Base-by-base conservation (phyloP, 1,140 invertebrate genomes). In the Ectropis grisescens region DNA sequence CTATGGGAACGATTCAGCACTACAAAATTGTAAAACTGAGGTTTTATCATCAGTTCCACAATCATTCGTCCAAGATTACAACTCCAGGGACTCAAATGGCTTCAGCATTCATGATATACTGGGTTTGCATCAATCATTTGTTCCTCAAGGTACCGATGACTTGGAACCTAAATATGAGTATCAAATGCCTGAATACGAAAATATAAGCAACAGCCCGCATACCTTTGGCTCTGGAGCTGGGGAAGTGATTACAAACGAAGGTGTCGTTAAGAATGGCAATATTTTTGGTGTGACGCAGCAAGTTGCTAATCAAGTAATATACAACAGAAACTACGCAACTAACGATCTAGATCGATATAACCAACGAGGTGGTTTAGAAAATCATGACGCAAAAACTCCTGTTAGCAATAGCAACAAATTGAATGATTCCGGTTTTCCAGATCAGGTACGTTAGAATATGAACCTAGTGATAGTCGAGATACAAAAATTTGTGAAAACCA, bases 81-180 rank as follows among this genome's bases (percentile, higher is more conserved):
- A 78, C 25, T 82, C 79, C 4, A 65, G 78, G 43, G 79, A 83
- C 40, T 82, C 80, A 0, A 75, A 65, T 1, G 68, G 74, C 11
- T 83, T 82, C 41, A 83, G 68, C 32, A 82, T 83, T 19, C 82
- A 83, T 23, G 82, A 82, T 29, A 82, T 83, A 16, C 58, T 83
- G 27, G 82, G 80, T 11, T 42, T 82, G 3, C 65, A 81, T 11
- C 74, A 82, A 16, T 58, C 69, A 1, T 82, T 74, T 13, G 65
- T 56, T 24, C 13, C 45, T 11, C 6, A 39, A 1, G 54, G 38
- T 25, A 7, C 13, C n/a, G 71, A 74, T 9, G 58, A 65, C 4
- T 45, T 75, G 26, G 56, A 67, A 28, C 33, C 56, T 16, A 60
- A 66, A 59, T 71, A 75, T 32, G 70, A 79, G 35, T 82, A 82